Evolutionary conservation across 2,888 invertebrate species (phyloP).

Genomic region (Galerucella calmariensis): DNA sequence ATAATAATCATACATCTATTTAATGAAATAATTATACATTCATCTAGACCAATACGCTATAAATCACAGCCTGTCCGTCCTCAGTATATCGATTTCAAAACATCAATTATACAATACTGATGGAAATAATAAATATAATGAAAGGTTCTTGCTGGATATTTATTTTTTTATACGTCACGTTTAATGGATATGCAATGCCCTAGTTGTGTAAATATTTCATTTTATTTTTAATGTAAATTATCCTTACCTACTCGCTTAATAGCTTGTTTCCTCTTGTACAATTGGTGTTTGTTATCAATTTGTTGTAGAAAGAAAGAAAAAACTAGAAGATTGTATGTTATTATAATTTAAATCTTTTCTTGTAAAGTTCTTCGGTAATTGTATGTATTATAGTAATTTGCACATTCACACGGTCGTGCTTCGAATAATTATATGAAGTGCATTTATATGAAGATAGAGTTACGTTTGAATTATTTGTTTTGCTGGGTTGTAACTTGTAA

Average conservation of each 20-base stretch:
- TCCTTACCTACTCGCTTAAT: conserved; percentile 19
- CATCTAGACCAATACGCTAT: conserved; percentile 24
- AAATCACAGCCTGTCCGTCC: conserved; percentile 33
- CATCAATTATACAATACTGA: conserved; percentile 34
- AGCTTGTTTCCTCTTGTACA: conserved; percentile 27
- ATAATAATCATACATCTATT: conserved; percentile 20
- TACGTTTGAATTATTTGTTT: too few species aligned
- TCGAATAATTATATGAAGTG: not conserved
- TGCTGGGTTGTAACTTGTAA: too few species aligned
- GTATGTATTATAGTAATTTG: conserved; percentile 20
- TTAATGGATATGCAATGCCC: conserved; percentile 37
- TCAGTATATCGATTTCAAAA: conserved; percentile 31
- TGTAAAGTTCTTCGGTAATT: conserved; percentile 15
- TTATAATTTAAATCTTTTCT: conserved; percentile 19
- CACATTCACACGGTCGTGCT: conserved; percentile 17
- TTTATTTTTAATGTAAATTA: conserved; percentile 29
- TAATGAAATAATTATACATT: conserved; percentile 27
- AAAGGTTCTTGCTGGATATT: conserved; percentile 29
- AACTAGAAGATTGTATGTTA: conserved; percentile 12
- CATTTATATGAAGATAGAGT: too few species aligned
- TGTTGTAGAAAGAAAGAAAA: not conserved
- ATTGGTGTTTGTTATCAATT: conserved; percentile 10
- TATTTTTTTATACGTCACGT: conserved; percentile 32
- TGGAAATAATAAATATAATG: conserved; percentile 37
- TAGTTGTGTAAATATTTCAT: conserved; percentile 40